Conservation (phyloP, 2,888 invertebrate genomes). For the Siphlonurus alternatus region DNA sequence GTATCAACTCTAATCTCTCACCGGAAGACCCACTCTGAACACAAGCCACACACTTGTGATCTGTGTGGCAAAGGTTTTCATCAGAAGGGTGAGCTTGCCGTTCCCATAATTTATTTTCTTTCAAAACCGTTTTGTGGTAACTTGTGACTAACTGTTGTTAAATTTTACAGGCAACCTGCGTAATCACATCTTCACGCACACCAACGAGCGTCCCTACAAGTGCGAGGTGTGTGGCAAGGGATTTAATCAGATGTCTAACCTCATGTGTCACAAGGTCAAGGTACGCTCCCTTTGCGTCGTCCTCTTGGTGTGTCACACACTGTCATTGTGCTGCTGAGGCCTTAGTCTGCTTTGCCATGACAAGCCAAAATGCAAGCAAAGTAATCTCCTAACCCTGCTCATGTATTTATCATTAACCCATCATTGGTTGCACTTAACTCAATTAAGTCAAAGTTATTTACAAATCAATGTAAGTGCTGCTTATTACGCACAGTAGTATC, state of each 20-base stretch:
- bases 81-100: conserved; percentile 49
- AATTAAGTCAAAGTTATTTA: no score
- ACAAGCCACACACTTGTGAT: conserved; percentile 56
- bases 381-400: no score
- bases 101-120: not conserved
- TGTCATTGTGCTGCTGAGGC: no score
- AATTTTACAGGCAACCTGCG: conserved; percentile 44
- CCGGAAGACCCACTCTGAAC: conserved; percentile 55
- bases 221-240: conserved; percentile 57
- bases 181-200: conserved; percentile 61
- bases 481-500: no score
- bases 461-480: no score
- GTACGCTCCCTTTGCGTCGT: conserved; percentile 21
- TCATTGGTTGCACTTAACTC: not conserved
- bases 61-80: conserved; percentile 63
- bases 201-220: conserved; percentile 59
- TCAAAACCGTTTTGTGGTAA: not conserved
- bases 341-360: no score
- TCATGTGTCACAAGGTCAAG: conserved; percentile 61
- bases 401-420: no score
- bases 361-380: no score
- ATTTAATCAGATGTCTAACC: conserved; percentile 65
- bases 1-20: conserved; percentile 67
- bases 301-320: not conserved
- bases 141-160: conserved; percentile 1